A percentile compares a stretch with the other conserved stretches of the same genome.
phyloP scores from a whole-genome alignment of 2,113 vertebrate species.

The Saimiri boliviensis region DNA sequence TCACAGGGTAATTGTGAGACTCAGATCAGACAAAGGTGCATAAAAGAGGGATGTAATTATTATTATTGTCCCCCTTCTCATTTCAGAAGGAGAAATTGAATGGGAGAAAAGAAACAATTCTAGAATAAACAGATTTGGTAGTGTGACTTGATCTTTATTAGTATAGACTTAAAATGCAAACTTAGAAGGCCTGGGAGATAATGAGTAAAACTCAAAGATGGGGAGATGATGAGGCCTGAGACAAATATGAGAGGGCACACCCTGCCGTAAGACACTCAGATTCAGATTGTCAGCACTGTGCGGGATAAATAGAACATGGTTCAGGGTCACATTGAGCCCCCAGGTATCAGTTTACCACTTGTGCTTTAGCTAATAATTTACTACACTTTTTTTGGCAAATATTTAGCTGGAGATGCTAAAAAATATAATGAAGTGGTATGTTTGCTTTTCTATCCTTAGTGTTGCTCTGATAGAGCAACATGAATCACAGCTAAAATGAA shows the following conservation, averaged over 20 bases:
- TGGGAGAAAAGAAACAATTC: background rate
- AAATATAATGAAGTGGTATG: background rate
- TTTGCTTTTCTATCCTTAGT: background rate
- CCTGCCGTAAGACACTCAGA: background rate
- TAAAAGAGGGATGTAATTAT: background rate
- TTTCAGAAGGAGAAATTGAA: background rate
- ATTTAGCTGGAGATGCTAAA: slow-evolving; percentile 3
- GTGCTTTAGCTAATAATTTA: background rate
- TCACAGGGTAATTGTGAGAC: background rate
- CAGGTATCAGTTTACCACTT: background rate
- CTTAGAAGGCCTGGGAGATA: background rate
- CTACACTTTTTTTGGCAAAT: background rate
- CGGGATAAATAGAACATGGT: background rate
- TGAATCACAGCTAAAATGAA: background rate
- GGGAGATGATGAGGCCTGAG: background rate
- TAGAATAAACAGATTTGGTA: background rate
- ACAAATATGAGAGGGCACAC: accelerated
- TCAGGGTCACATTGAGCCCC: background rate
- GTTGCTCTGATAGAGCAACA: background rate
- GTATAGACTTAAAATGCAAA: background rate
- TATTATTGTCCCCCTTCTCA: background rate
- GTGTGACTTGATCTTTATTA: background rate
- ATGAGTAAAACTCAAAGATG: background rate
- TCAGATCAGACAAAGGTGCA: background rate
- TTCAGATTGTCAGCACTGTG: background rate